phyloP scores from a whole-genome alignment of 2,797 vertebrate species.

The Bryconaethiops microstoma region DNA sequence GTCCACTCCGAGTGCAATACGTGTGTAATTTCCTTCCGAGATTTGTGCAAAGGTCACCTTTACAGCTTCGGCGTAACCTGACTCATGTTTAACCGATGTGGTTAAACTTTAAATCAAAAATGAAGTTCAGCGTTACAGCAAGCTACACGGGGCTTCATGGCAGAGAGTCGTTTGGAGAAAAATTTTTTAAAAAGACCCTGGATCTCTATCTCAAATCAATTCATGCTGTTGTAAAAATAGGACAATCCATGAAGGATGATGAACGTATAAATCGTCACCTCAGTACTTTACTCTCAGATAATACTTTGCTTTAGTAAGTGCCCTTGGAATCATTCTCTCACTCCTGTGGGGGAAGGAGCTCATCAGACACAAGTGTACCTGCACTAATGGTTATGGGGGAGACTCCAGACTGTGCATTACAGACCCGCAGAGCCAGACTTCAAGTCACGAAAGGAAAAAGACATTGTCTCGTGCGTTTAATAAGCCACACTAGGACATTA shows the following conservation, averaged over 20 bases:
- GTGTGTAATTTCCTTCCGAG: constrained; percentile 14
- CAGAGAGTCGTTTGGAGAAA: background rate
- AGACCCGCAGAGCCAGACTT: background rate
- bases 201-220: background rate
- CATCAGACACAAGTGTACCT: constrained; percentile 39
- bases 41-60: constrained; percentile 40
- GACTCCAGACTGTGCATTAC: background rate
- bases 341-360: constrained; percentile 16
- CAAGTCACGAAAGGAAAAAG: background rate
- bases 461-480: constrained; percentile 8
- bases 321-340: constrained; percentile 27
- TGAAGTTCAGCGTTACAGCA: constrained; percentile 4
- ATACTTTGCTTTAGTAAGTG: constrained; percentile 15
- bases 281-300: background rate
- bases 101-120: constrained; percentile 35
- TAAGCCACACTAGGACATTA: background rate
- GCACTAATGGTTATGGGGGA: background rate
- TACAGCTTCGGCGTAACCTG: constrained; percentile 29
- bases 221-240: background rate
- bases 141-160: constrained; percentile 1
- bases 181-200: background rate
- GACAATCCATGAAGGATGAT: background rate
- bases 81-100: constrained; percentile 15
- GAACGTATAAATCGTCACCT: background rate
- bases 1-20: background rate